Evolutionary conservation across 2,888 invertebrate species (phyloP), one percentile per base, ranked within the genome.

Genomic region (Nomada ferruginata): DNA sequence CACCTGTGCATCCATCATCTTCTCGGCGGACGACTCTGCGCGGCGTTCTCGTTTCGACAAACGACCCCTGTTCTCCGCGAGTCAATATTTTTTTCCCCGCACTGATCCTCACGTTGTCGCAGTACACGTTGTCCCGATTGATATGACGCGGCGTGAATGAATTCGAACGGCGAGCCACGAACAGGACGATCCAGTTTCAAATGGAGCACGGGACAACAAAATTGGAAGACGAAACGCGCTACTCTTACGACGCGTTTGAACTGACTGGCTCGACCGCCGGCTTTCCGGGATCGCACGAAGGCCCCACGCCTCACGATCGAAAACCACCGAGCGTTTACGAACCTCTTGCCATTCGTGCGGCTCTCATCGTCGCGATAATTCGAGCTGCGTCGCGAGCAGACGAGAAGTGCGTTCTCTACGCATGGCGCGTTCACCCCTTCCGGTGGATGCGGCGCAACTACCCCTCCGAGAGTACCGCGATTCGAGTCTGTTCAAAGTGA

Each of bases 1-100:
- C 79, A 86, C 87, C 82, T 91, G 93, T 75, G 92, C 90, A 83
- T 93, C 93, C 85, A 92, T 92, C 93, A 93, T 89, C 82, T 72
- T n/a, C 44, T 47, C 80, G 72, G 59, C 61, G 57, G 64, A 72
- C 72, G 77, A 66, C 47, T 71, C 23, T 44, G 71, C 23, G 68
- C 57, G 72, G 57, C 47, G 64, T 20, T 69, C 42, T 57, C 29
- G 55, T 77, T n/a, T 0, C 9, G 42, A 7, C 29, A 20, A 36
- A 59, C 20, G 47, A 29, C 47, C 2, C 29, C 23, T 2, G 29
- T 20, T 50, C 2, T 13, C 13, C 44, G 60, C 47, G 11, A 20
- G 13, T 50, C 18, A 15, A 57, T 47, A 18, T 13, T 2, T 18
- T n/a, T 4, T 29, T 7, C 29, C 36, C 15, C 29, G 29, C 66